phyloP scores from a whole-genome alignment of 2,797 vertebrate species.

The Acanthis flammea region DNA sequence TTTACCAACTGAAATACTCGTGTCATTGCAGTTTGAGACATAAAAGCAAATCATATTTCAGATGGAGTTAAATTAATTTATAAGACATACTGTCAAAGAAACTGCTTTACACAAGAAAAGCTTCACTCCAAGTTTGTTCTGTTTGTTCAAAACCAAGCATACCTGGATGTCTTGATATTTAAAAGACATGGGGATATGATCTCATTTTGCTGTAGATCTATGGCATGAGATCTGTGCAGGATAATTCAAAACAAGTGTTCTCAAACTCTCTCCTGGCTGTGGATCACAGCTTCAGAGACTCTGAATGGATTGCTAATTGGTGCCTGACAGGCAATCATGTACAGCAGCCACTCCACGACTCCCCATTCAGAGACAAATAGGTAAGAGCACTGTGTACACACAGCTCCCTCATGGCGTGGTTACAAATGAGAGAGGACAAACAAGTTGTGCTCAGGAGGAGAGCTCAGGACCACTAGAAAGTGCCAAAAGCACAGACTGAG shows the following conservation, averaged over 20 bases:
- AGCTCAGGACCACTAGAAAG: constrained; percentile 33
- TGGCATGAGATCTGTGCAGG: neutral
- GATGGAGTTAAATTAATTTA: neutral
- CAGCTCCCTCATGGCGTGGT: neutral
- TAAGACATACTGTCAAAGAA: constrained; percentile 14
- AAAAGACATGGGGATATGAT: constrained; percentile 15
- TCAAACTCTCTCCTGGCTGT: constrained; percentile 37
- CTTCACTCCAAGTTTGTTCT: neutral
- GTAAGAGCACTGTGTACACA: constrained; percentile 13
- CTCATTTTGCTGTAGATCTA: constrained; percentile 23
- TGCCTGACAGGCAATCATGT: constrained; percentile 45
- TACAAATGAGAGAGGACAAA: constrained; percentile 18
- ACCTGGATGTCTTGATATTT: constrained; percentile 9
- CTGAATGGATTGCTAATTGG: constrained; percentile 59
- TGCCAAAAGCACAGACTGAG: constrained; percentile 12
- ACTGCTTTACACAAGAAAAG: neutral
- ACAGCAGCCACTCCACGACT: constrained; percentile 40
- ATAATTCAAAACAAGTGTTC: constrained; percentile 58
- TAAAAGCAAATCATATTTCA: constrained; percentile 5
- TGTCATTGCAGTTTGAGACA: neutral
- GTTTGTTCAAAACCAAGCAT: neutral
- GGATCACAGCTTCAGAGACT: constrained; percentile 46
- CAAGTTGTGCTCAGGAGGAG: constrained; percentile 22
- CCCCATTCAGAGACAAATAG: constrained; percentile 42
- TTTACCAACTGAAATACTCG: neutral